Conservation (phyloP, 1,140 invertebrate species). For the Brachionus manjavacas region DNA sequence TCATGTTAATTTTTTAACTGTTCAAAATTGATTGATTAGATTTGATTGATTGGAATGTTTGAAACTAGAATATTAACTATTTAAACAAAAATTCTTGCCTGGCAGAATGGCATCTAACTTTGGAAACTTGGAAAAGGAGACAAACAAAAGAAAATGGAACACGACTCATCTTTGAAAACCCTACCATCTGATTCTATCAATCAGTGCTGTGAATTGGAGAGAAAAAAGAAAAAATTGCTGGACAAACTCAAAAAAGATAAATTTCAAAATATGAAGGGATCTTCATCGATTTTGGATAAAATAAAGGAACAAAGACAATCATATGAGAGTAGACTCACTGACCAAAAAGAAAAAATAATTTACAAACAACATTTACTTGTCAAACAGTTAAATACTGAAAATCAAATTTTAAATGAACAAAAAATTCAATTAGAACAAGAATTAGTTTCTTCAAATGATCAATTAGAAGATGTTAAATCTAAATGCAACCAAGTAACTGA, state of each 20-base stretch:
- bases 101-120: not conserved
- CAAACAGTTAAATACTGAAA: not conserved
- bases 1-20: not conserved
- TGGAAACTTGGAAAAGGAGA: not conserved
- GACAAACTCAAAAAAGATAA: not conserved
- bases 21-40: not conserved
- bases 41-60: not conserved
- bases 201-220: not conserved
- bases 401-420: not conserved
- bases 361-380: not conserved
- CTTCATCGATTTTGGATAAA: not conserved
- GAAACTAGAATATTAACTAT: not conserved
- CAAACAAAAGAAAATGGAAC: not conserved
- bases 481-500: not conserved
- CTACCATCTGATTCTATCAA: not conserved
- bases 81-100: not conserved
- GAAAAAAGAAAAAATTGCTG: not conserved
- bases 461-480: not conserved
- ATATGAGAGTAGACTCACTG: not conserved
- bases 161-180: not conserved
- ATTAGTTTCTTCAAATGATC: not conserved
- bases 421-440: not conserved
- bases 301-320: not conserved
- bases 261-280: conserved; percentile 11
- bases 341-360: not conserved